Evolutionary conservation across 2,888 invertebrate genomes (phyloP).

Genomic region (Drosophila melanosoma): DNA sequence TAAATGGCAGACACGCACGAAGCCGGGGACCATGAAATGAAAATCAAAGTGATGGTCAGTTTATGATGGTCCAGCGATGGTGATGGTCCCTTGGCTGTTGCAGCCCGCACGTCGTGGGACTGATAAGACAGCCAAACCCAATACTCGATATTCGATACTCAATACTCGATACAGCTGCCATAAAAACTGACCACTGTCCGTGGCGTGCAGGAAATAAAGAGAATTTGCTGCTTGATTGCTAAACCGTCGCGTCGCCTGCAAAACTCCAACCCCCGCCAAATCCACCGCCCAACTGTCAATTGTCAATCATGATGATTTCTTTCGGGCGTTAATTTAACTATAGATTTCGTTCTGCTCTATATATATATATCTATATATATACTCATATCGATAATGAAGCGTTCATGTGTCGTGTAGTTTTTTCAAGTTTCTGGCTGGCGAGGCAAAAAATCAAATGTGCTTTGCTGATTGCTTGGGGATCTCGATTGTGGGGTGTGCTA

Average conservation of each 20-base stretch:
- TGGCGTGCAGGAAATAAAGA: constrained; percentile 62
- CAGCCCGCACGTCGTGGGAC: constrained; percentile 50
- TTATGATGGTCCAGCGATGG: constrained; percentile 70
- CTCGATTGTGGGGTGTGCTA: constrained; percentile 23
- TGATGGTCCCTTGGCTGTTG: constrained; percentile 15
- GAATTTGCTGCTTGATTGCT: constrained; percentile 65
- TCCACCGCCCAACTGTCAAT: constrained; percentile 50
- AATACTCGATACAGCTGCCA: constrained; percentile 52
- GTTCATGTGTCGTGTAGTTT: constrained; percentile 48
- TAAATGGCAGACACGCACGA: constrained; percentile 53
- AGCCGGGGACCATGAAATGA: constrained; percentile 54
- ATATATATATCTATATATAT: constrained; percentile 3
- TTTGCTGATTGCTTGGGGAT: constrained; percentile 80
- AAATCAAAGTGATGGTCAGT: constrained; percentile 76
- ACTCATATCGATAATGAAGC: constrained; percentile 69
- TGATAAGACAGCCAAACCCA: constrained; percentile 59
- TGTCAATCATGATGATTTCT: constrained; percentile 74
- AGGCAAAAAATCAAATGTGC: constrained; percentile 77
- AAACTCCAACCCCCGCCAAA: constrained; percentile 18
- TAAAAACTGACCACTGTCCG: constrained; percentile 75
- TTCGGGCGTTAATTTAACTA: constrained; percentile 78
- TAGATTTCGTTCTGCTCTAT: constrained; percentile 20
- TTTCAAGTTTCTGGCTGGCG: constrained; percentile 52
- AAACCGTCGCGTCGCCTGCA: constrained; percentile 6
- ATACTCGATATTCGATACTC: constrained; percentile 13